Percentiles rank a stretch among this genome's conserved stretches.
phyloP scores from a whole-genome alignment of 2,113 vertebrate genomes.

The Crotalus tigris region DNA sequence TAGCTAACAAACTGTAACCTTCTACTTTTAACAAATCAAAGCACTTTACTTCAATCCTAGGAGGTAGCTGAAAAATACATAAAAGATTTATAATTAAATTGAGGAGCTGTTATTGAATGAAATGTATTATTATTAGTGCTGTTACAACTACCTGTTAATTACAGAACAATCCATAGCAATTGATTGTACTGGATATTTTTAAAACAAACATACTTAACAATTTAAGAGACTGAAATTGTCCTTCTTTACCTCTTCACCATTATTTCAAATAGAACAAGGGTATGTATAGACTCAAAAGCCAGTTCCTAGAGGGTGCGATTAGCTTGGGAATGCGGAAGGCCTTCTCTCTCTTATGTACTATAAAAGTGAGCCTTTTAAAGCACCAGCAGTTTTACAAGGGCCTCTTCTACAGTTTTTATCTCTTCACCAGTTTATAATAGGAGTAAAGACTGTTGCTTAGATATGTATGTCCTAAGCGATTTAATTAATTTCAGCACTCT shows the following conservation, averaged over 20 bases:
- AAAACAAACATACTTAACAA: not conserved
- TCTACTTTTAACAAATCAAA: slow-evolving; percentile 65
- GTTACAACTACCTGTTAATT: not conserved
- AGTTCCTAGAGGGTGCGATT: too few species aligned
- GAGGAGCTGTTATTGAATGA: not conserved
- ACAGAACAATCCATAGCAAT: not conserved
- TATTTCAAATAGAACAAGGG: not conserved
- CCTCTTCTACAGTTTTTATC: too few species aligned
- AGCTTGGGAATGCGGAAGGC: too few species aligned
- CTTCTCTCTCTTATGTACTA: too few species aligned
- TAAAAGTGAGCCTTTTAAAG: too few species aligned
- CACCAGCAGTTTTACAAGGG: too few species aligned
- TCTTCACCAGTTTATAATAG: too few species aligned
- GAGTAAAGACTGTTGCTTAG: too few species aligned
- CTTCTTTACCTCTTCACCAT: not conserved
- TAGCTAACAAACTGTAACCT: slow-evolving; percentile 61
- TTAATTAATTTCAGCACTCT: too few species aligned
- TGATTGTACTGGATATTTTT: not conserved
- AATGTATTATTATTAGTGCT: not conserved
- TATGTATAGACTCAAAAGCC: not conserved
- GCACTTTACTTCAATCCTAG: slow-evolving; percentile 51
- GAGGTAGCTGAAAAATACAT: slow-evolving; percentile 47
- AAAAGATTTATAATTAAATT: not conserved
- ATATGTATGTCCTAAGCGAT: too few species aligned
- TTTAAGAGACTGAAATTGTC: not conserved